Evolutionary conservation across 1,140 invertebrate species (phyloP).

Genomic region (Rhyacophila brunnea): DNA sequence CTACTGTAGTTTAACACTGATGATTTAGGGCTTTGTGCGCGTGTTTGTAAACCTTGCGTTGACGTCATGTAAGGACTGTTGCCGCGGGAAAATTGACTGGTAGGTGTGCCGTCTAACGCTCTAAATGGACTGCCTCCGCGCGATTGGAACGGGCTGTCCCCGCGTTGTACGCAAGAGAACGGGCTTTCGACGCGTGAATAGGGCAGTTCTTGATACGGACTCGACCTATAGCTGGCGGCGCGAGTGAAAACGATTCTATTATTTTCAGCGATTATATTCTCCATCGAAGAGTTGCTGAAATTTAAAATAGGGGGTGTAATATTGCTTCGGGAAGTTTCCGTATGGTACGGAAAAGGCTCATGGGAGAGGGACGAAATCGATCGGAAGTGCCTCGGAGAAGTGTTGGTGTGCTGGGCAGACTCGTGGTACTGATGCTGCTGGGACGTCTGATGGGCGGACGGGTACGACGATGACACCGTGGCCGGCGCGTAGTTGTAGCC

Average conservation of each 20-base stretch:
- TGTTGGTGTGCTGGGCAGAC: conserved; percentile 3
- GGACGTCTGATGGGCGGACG: neutral
- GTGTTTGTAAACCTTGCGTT: too few species aligned
- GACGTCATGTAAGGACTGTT: conserved; percentile 25
- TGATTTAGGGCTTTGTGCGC: conserved; percentile 15
- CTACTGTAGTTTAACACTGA: neutral
- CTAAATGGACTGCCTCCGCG: conserved; percentile 24
- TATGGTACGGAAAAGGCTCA: conserved; percentile 4
- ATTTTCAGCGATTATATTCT: neutral
- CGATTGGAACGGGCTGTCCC: conserved; percentile 22
- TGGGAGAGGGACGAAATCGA: conserved; percentile 18
- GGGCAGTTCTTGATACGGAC: conserved; percentile 12
- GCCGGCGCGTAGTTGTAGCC: conserved; percentile 24
- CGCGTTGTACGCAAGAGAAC: conserved; percentile 17
- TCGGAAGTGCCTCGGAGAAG: conserved; percentile 28
- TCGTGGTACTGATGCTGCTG: neutral
- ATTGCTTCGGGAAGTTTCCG: neutral
- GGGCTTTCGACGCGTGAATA: conserved; percentile 20
- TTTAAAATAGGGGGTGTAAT: neutral
- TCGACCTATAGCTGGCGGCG: conserved; percentile 5
- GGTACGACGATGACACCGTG: neutral
- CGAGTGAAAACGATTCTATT: conserved; percentile 8
- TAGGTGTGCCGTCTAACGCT: conserved; percentile 14
- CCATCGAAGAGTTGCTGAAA: conserved; percentile 10
- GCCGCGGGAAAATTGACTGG: conserved; percentile 19